Evolutionary conservation across 2,797 vertebrate genomes (phyloP).

Genomic region (Lutjanus campechanus): DNA sequence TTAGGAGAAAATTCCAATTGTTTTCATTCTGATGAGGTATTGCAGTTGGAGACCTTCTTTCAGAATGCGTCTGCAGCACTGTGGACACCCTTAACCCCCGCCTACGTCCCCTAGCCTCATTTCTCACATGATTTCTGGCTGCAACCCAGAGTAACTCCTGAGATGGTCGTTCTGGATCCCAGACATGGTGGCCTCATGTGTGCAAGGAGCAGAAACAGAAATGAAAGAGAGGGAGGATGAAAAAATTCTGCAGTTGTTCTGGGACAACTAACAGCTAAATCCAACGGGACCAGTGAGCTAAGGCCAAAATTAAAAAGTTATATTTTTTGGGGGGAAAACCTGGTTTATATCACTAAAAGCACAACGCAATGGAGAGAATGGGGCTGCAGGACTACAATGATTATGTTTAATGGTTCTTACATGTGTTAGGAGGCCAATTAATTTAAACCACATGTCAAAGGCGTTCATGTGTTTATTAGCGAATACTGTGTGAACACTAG

Average conservation of each 20-base stretch:
- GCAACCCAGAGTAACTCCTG: slow-evolving; percentile 63
- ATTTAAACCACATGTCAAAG: slow-evolving; percentile 80
- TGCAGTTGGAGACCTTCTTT: slow-evolving; percentile 67
- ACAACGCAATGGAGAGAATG: slow-evolving; percentile 58
- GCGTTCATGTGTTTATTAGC: slow-evolving; percentile 77
- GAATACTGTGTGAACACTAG: slow-evolving; percentile 60
- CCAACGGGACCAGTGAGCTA: slow-evolving; percentile 70
- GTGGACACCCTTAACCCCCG: slow-evolving; percentile 50
- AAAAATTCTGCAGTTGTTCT: slow-evolving; percentile 69
- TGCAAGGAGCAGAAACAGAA: slow-evolving; percentile 65
- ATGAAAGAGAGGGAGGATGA: slow-evolving; percentile 49
- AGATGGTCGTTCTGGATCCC: slow-evolving; percentile 73
- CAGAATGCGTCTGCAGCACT: slow-evolving; percentile 40
- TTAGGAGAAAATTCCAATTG: slow-evolving; percentile 60
- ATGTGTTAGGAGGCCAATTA: slow-evolving; percentile 77
- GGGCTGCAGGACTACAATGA: slow-evolving; percentile 57
- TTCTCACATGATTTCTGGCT: slow-evolving; percentile 64
- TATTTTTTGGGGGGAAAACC: slow-evolving; percentile 73
- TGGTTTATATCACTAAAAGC: slow-evolving; percentile 76
- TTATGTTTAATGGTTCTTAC: slow-evolving; percentile 79
- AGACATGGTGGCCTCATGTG: slow-evolving; percentile 70
- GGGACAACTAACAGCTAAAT: slow-evolving; percentile 68
- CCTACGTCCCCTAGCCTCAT: slow-evolving; percentile 46
- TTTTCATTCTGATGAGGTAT: slow-evolving; percentile 77
- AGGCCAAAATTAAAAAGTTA: slow-evolving; percentile 69